phyloP scores from a whole-genome alignment of 1,140 invertebrate genomes.

The Delia radicum region DNA sequence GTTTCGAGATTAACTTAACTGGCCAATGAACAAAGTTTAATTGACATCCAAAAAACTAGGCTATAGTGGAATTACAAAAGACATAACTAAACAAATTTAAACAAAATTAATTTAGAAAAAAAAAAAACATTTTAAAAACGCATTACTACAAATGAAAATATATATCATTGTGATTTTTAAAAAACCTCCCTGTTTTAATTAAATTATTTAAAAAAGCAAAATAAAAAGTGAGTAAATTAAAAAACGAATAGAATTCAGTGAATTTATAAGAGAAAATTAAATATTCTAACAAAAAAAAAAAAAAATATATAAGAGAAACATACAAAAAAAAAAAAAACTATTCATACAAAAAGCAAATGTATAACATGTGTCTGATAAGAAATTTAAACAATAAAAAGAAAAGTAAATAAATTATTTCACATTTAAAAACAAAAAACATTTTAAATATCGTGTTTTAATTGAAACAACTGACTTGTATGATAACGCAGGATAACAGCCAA shows the following conservation, averaged over 20 bases:
- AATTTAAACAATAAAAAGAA: background rate
- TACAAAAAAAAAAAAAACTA: background rate
- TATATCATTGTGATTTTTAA: constrained; percentile 5
- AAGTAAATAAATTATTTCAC: background rate
- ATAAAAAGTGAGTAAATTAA: background rate
- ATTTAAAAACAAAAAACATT: background rate
- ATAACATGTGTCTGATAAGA: background rate
- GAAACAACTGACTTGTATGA: too few relatives aligned
- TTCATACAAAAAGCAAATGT: background rate
- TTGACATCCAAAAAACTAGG: too few relatives aligned
- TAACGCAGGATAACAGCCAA: too few relatives aligned
- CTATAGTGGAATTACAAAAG: too few relatives aligned
- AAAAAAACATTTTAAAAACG: background rate
- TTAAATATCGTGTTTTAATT: background rate
- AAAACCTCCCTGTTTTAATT: background rate
- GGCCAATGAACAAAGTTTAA: too few relatives aligned
- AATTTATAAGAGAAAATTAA: background rate
- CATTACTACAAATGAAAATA: background rate
- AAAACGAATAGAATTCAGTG: background rate
- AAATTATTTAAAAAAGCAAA: background rate
- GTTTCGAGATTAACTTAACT: too few relatives aligned
- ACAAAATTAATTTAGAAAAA: background rate
- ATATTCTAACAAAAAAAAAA: background rate
- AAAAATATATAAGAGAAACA: background rate
- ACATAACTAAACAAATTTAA: background rate